phyloP scores from a whole-genome alignment of 2,797 vertebrate genomes.

The Lepidocolaptes lacrymiger region DNA sequence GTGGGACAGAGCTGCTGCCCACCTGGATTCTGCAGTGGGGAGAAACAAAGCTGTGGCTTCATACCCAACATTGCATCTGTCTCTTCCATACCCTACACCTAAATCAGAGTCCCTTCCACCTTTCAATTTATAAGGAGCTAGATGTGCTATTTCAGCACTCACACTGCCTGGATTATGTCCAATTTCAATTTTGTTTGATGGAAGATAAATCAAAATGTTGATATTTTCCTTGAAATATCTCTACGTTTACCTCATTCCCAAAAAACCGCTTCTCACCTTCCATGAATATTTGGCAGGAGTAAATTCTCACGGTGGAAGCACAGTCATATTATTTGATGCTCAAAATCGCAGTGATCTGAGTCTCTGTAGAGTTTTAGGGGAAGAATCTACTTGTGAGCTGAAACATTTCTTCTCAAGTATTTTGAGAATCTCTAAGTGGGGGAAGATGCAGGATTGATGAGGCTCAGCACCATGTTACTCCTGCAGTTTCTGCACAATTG shows the following conservation, averaged over 20 bases:
- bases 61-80: neutral
- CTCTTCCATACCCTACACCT: neutral
- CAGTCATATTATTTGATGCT: neutral
- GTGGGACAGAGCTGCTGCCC: neutral
- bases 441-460: neutral
- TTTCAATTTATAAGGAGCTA: neutral
- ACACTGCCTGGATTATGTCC: neutral
- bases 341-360: neutral
- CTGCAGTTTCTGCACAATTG: neutral
- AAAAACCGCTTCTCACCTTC: neutral
- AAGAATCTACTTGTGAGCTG: neutral
- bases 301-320: neutral
- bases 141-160: neutral
- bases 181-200: neutral
- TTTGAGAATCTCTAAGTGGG: neutral
- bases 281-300: neutral
- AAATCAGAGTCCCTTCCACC: neutral
- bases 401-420: neutral
- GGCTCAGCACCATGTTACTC: neutral
- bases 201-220: neutral
- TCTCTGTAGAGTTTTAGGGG: fast-evolving
- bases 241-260: neutral
- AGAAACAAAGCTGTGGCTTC: neutral
- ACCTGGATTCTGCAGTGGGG: neutral
- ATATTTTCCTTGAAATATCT: neutral